Evolutionary conservation across 2,113 vertebrate species (phyloP).

Genomic region (Columbina picui): DNA sequence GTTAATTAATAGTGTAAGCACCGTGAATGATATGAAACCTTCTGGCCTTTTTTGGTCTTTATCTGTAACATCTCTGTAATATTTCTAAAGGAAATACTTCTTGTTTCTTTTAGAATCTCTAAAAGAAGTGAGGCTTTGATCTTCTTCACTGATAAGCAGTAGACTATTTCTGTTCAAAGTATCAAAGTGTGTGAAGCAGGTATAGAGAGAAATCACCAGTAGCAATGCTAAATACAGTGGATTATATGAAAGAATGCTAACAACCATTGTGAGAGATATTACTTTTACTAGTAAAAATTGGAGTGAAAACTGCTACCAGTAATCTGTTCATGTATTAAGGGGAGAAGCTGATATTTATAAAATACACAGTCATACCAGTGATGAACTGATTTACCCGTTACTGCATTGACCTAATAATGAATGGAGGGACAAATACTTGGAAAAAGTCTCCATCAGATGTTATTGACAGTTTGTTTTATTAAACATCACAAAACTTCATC

Average conservation of each 20-base stretch:
- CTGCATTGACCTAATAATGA: not conserved
- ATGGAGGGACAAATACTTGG: accelerated
- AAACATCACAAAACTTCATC: not conserved
- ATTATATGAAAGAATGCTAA: not conserved
- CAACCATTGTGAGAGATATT: not conserved
- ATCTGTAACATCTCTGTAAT: not conserved
- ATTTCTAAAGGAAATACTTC: not conserved
- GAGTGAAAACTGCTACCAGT: not conserved
- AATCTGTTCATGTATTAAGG: not conserved
- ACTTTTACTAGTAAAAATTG: not conserved
- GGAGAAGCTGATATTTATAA: not conserved
- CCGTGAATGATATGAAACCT: not conserved
- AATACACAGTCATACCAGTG: not conserved
- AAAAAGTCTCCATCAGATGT: not conserved
- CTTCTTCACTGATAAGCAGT: not conserved
- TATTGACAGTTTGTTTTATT: not conserved
- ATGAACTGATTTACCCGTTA: not conserved
- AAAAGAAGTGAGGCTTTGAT: not conserved
- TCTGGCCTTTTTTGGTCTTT: not conserved
- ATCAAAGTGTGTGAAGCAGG: not conserved
- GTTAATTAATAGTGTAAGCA: not conserved
- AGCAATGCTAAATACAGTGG: not conserved
- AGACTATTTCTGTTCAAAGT: not conserved
- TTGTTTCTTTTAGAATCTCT: not conserved
- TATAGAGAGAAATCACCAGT: not conserved